phyloP scores from a whole-genome alignment of 2,888 invertebrate species.

The Anthoptus insignis region DNA sequence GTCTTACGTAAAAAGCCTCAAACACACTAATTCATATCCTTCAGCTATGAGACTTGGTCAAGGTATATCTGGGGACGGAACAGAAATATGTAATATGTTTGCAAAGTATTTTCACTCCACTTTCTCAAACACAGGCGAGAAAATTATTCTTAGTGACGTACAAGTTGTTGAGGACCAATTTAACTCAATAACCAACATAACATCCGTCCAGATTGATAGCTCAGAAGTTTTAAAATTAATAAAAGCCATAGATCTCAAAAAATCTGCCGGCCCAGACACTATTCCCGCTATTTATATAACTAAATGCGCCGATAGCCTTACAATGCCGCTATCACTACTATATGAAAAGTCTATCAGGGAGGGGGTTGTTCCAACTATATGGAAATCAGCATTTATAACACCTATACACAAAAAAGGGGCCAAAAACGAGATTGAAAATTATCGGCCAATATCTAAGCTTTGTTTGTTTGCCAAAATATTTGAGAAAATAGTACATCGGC shows the following conservation, averaged over 20 bases:
- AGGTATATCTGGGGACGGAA: not conserved
- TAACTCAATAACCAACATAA: not conserved
- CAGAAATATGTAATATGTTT: not conserved
- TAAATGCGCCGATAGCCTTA: slow-evolving; percentile 34
- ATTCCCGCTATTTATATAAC: slow-evolving; percentile 39
- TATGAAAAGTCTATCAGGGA: slow-evolving; percentile 37
- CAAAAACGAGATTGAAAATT: slow-evolving; percentile 36
- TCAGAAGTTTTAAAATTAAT: not conserved
- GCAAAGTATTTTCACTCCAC: slow-evolving; percentile 9
- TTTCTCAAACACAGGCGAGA: not conserved
- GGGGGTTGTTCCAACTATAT: slow-evolving; percentile 37
- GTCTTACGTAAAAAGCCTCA: slow-evolving; percentile 5
- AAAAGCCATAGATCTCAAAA: not conserved
- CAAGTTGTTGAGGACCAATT: not conserved
- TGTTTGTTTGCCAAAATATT: slow-evolving; percentile 35
- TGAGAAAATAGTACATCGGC: slow-evolving; percentile 23
- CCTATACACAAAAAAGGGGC: slow-evolving; percentile 45
- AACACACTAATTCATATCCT: not conserved
- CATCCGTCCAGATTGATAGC: not conserved
- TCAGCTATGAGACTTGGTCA: slow-evolving; percentile 1
- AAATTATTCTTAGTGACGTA: not conserved
- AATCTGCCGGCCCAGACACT: slow-evolving; percentile 33
- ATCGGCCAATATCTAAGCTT: slow-evolving; percentile 32
- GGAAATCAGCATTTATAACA: slow-evolving; percentile 42
- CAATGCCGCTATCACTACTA: slow-evolving; percentile 27